Base-by-base conservation (phyloP, 2,797 vertebrate species). In the Hylomyscus alleni region DNA sequence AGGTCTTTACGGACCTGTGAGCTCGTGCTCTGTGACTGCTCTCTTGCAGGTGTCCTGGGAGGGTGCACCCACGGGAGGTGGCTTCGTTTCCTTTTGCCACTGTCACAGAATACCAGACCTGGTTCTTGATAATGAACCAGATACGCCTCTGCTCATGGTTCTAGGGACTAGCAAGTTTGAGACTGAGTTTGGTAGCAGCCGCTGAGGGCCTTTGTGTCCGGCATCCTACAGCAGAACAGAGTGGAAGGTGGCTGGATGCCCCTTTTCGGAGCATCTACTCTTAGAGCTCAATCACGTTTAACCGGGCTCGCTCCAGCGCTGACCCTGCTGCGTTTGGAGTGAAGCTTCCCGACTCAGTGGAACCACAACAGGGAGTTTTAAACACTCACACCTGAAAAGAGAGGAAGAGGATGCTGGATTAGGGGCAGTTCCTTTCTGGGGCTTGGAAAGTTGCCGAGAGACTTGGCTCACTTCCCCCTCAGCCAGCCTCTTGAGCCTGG, bases 361-460 rank as follows among this genome's bases (percentile, higher is more conserved):
- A 65, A 80, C 24, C 54, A 37, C 11, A 37, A 37, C 19, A 5
- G 10, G 37, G 60, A 78, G 40, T 37, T 94, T 62, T 54, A 65
- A 88, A 26, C 37, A 34, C 56, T 17, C 58, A 73, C 47, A 78
- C 67, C 93, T 78, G 37, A 88, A 82, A 52, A 90, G 13, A 50
- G 93, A 81, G 84, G 26, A 50, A 83, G 44, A 92, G 65, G 44
- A 40, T 11, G 34, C 26, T n/a, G 14, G 77, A 75, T 72, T 62
- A 65, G 54, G 77, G 40, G 2, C 13, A 62, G 20, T 85, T 89
- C 77, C 93, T 87, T 91, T 91, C 89, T 91, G 82, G 73, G 58
- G 62, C 62, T 83, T 62, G n/a, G 89, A 75, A 95, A 82, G 47
- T 69, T 34, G 44, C 67, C 86, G 37, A 62, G 80, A 85, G 72